Base-by-base conservation (phyloP, 2,113 vertebrate genomes). In the Lates calcarifer region DNA sequence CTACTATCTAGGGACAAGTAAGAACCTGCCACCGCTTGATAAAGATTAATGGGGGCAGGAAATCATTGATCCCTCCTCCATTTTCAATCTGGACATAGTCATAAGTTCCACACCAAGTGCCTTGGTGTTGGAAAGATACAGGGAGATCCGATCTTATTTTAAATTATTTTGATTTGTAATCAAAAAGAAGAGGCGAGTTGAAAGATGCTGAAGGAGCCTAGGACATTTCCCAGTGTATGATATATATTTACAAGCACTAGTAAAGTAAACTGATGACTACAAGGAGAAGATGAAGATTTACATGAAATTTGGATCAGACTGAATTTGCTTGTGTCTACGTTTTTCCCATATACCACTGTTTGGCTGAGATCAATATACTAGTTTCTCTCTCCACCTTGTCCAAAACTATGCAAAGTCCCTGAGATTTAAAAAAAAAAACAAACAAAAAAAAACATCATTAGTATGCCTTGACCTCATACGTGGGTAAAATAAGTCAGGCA, bases 11-110 rank as follows among this genome's bases (percentile, higher is more conserved):
- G 83, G 77, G 67, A 86, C 39, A 43, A 24, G 28, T 57, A 37
- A 67, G 61, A 17, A 43, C 45, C 39, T 83, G 56, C 72, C 73
- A 83, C 45, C 28, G 75, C 72, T 72, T 75, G 74, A 87, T 83
- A 79, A 88, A 90, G 80, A 91, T 85, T 75, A 83, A 88, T 29
- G 57, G 51, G 26, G 64, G 62, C 43, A 77, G 81, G 74, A 84
- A 89, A 85, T 87, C 87, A 77, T 82, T 88, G 82, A 84, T 83
- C 47, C 31, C 17, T 43, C 22, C 71, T 85, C 58, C n/a, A 69
- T 85, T 75, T 87, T 79, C 29, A 26, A 74, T 79, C 56, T 57
- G 72, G 72, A 76, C 79, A 55, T 4, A 64, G 68, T 68, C 70
- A 53, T n/a, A 26, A 72, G 49, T 74, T 53, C 76, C 53, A 71